Evolutionary conservation across 2,113 vertebrate species (phyloP).

Genomic region (Panurus biarmicus): DNA sequence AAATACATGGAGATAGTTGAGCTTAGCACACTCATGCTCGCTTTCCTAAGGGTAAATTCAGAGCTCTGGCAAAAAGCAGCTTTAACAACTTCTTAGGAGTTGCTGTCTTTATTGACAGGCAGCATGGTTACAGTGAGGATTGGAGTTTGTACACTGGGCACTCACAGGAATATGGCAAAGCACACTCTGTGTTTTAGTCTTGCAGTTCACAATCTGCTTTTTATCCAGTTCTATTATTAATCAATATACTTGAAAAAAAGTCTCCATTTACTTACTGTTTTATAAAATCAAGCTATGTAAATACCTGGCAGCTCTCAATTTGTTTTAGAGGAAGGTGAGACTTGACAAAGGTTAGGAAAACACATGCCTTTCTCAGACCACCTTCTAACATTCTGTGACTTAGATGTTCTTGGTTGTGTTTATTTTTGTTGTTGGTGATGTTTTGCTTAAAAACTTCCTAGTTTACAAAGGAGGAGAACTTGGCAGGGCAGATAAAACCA

Average conservation of each 20-base stretch:
- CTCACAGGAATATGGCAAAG: neutral
- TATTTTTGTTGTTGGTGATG: neutral
- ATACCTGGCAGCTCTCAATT: neutral
- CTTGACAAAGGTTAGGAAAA: neutral
- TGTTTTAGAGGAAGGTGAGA: neutral
- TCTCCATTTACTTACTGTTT: neutral
- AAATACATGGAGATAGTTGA: neutral
- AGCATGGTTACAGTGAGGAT: neutral
- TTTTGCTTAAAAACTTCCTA: neutral
- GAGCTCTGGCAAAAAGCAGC: neutral
- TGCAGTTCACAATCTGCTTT: neutral
- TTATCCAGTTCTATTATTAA: neutral
- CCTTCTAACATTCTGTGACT: neutral
- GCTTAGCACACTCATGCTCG: neutral
- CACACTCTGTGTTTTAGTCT: neutral
- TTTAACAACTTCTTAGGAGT: neutral
- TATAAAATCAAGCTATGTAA: neutral
- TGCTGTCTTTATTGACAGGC: neutral
- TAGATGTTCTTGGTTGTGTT: neutral
- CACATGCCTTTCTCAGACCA: neutral
- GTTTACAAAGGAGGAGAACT: neutral
- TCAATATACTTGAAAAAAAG: neutral
- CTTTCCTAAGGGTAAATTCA: neutral
- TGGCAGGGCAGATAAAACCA: neutral
- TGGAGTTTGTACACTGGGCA: neutral